A percentile compares a stretch with the other conserved stretches of the same genome.
Evolutionary conservation across 2,797 vertebrate genomes (phyloP).

Genomic region (Brachyrhaphis roseni): DNA sequence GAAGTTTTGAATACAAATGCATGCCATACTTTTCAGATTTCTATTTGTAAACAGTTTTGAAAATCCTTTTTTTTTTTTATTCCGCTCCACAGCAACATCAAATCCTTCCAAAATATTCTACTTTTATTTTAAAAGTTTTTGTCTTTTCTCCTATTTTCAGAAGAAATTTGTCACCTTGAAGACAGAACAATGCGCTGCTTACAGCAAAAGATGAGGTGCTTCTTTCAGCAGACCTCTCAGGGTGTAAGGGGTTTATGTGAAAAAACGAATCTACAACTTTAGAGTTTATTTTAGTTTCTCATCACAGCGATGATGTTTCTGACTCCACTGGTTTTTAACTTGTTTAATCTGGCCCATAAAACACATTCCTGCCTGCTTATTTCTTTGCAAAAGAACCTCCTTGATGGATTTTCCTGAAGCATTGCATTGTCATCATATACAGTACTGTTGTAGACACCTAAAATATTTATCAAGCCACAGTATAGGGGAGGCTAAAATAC

Average conservation of each 20-base stretch:
- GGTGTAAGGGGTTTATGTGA: not conserved
- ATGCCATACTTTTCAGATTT: not conserved
- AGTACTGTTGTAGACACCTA: slow-evolving; percentile 7
- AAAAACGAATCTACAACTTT: slow-evolving; percentile 5
- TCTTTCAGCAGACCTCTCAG: slow-evolving; percentile 6
- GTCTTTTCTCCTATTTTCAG: not conserved
- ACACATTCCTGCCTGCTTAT: slow-evolving; percentile 19
- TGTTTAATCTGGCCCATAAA: slow-evolving; percentile 26
- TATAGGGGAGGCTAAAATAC: slow-evolving; percentile 16
- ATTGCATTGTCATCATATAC: slow-evolving; percentile 4
- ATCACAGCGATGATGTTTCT: slow-evolving; percentile 20
- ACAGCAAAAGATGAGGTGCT: not conserved
- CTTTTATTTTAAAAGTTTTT: not conserved
- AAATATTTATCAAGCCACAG: slow-evolving; percentile 17
- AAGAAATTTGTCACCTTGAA: not conserved
- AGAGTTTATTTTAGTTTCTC: slow-evolving; percentile 1
- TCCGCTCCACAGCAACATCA: not conserved
- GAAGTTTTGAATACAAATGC: not conserved
- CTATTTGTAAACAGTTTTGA: not conserved
- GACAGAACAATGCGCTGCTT: not conserved
- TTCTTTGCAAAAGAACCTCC: slow-evolving; percentile 8
- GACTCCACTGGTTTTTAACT: slow-evolving; percentile 15
- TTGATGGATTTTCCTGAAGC: slow-evolving; percentile 29
- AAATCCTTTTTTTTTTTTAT: not conserved
- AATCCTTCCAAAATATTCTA: not conserved